Percentiles rank a stretch among this genome's conserved stretches.
Evolutionary conservation across 2,888 invertebrate genomes (phyloP).

Genomic region (Cerceris rybyensis): DNA sequence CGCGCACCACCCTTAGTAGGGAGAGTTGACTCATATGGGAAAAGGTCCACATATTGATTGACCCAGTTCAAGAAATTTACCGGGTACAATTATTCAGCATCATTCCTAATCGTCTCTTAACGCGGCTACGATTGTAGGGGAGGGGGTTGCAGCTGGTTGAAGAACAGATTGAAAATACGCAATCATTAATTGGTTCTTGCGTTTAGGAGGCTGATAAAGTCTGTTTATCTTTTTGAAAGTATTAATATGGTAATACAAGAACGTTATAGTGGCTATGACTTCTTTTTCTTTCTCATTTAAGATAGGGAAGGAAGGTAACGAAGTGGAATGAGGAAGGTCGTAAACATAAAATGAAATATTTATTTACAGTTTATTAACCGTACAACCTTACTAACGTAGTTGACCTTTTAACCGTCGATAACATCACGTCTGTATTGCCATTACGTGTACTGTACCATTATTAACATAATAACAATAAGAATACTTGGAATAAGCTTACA

Average conservation of each 20-base stretch:
- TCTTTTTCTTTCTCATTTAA: not conserved
- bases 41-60: slow-evolving; percentile 79
- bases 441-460: slow-evolving; percentile 26
- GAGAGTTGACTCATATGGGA: slow-evolving; percentile 66
- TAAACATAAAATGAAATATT: slow-evolving; percentile 18
- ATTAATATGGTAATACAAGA: too few relatives aligned
- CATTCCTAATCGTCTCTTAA: slow-evolving; percentile 22
- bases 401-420: slow-evolving; percentile 35
- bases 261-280: too few relatives aligned
- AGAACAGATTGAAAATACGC: too few relatives aligned
- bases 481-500: slow-evolving; percentile 51
- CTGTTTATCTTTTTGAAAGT: too few relatives aligned
- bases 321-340: slow-evolving; percentile 3
- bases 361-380: slow-evolving; percentile 55
- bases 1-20: slow-evolving; percentile 71
- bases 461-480: slow-evolving; percentile 40
- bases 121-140: too few relatives aligned
- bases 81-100: slow-evolving; percentile 38
- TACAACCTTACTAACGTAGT: slow-evolving; percentile 45
- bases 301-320: not conserved
- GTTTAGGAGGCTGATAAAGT: too few relatives aligned
- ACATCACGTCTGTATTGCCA: slow-evolving; percentile 14
- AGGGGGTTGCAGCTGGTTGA: too few relatives aligned
- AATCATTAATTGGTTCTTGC: too few relatives aligned
- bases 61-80: slow-evolving; percentile 76